Base-by-base conservation (phyloP, 2,797 vertebrate species). In the Xerus rutilus region DNA sequence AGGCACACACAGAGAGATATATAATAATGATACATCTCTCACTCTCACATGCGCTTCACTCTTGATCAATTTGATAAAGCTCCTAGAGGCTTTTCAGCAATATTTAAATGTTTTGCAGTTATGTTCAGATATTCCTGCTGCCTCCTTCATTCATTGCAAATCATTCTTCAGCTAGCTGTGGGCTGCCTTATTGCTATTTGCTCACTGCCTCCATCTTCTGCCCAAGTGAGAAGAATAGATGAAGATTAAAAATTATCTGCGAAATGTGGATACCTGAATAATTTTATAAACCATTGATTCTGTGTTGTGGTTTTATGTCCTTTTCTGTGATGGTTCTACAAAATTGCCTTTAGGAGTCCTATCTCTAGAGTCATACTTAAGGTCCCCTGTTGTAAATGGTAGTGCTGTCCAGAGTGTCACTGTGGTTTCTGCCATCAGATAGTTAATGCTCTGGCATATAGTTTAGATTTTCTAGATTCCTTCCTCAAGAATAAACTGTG, bases 211-310 rank as follows among this genome's bases (percentile, higher is more conserved):
- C 89, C 91, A 85, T 94, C 92, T 96, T 94, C 97, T 94, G 69
- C 93, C 96, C 97, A 95, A 97, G 94, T 96, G 95, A 95, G 95
- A 91, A 96, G 96, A 97, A 94, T 93, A 97, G 95, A 93, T 77
- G 85, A 62, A 97, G 90, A 97, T 89, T 76, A 94, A 89, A 97
- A 70, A 72, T 89, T 72, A 14, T 43, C 92, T 94, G 82, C 94
- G 94, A 92, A 93, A 12, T 93, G 81, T 89, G 96, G 78, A 43
- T 97, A 94, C 94, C 83, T 91, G 92, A 73, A 70, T 92, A 96
- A 91, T 86, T 94, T 96, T 95, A 93, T 86, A 81, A 91, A 84
- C 74, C 85, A 21, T 54, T 82, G 89, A 89, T 72, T 92, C 54
- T 72, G 9, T 86, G 49, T 79, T 86, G n/a, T 89, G 72, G 30